Evolutionary conservation across 2,888 invertebrate genomes (phyloP).

Genomic region (Adelphocoris suturalis): DNA sequence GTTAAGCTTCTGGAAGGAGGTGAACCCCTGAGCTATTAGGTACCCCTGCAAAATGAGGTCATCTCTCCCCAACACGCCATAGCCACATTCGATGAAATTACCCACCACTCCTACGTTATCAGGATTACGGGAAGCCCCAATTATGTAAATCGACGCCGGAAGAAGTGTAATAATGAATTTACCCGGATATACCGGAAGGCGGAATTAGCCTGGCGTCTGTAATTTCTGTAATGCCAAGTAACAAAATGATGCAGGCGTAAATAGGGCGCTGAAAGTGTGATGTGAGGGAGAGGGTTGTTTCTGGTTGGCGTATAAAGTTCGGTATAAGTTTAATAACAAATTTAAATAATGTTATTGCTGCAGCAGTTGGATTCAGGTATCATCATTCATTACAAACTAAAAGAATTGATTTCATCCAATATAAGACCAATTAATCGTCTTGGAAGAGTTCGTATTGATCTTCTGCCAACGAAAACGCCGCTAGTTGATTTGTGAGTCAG

Average conservation of each 20-base stretch:
- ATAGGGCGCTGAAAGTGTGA: too few relatives aligned
- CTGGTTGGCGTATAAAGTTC: too few relatives aligned
- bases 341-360: too few relatives aligned
- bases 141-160: not conserved
- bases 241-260: too few relatives aligned
- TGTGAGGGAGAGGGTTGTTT: too few relatives aligned
- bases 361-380: too few relatives aligned
- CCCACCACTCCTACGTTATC: slow-evolving; percentile 8
- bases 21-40: not conserved
- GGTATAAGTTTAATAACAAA: too few relatives aligned
- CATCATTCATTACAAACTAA: too few relatives aligned
- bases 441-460: slow-evolving; percentile 17
- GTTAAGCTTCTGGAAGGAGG: not conserved
- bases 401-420: too few relatives aligned
- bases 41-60: slow-evolving; percentile 21
- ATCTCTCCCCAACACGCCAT: slow-evolving; percentile 48
- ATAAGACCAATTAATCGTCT: not conserved
- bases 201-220: too few relatives aligned
- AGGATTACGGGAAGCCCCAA: slow-evolving; percentile 12
- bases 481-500: not conserved
- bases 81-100: slow-evolving; percentile 46
- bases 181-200: not conserved
- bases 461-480: not conserved
- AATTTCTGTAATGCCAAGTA: too few relatives aligned
- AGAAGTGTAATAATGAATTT: slow-evolving; percentile 14